Evolutionary conservation across 64 coral and sea anemone genomes (phyloP), one percentile per base, ranked within the genome.

Genomic region (Montipora sp.): DNA sequence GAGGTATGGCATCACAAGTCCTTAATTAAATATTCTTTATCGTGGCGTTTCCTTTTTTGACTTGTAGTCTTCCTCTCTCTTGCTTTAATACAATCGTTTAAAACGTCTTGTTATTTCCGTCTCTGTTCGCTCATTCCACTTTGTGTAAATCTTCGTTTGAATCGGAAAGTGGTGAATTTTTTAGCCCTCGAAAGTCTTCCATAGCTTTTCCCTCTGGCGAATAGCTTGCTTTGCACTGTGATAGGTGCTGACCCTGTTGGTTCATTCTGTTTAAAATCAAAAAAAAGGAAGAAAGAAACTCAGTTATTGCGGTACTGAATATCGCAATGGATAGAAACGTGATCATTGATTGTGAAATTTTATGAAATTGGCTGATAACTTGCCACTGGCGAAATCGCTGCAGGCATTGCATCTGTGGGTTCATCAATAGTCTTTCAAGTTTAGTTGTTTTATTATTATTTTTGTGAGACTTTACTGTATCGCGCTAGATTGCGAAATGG

Each of bases 181-280:
- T 93, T 93, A 93, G 91, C 91, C 77, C 91, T 83, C 91, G 91
- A 73, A 93, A 86, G 83, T 93, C 91, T 20, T 93, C 91, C 44
- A 93, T 87, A 50, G 78, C 77, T 43, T 87, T 76, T 93, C 86
- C 91, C 66, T 93, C 91, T 53, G 91, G 91, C 24, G 83, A 87
- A 84, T 80, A 93, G 77, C 83, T 77, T 47, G 58, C 59, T 20
- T 93, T 93, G 77, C 91, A 93, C n/a, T 93, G 80, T 5, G 83
- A 72, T 53, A 93, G 23, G 46, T 88, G 74, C n/a, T 77, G 76
- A 19, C 91, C 91, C 58, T 93, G 91, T 57, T 93, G 91, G 67
- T 88, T 93, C 91, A 93, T 88, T 88, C 91, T 93, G 73, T 93
- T 58, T 15, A 46, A 75, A 36, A 36, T 36, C 36, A 36, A 36